Evolutionary conservation across 2,888 invertebrate genomes (phyloP).

Genomic region (Panopea generosa): DNA sequence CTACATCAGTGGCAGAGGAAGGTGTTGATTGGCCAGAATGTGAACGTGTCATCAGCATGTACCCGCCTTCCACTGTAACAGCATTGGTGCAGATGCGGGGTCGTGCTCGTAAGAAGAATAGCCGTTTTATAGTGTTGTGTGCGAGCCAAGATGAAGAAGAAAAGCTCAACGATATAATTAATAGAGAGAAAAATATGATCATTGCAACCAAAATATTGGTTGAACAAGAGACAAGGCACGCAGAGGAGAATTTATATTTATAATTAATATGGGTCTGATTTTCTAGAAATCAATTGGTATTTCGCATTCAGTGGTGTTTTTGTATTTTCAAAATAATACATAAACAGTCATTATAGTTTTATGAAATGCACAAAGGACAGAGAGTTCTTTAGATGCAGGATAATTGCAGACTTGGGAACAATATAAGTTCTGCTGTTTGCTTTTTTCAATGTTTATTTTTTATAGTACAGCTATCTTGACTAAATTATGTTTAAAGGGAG

Average conservation of each 20-base stretch:
- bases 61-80: slow-evolving; percentile 79
- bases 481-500: too few relatives aligned
- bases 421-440: too few relatives aligned
- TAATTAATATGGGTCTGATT: too few relatives aligned
- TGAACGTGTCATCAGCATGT: slow-evolving; percentile 79
- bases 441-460: too few relatives aligned
- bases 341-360: too few relatives aligned
- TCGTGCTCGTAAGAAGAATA: slow-evolving; percentile 76
- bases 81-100: slow-evolving; percentile 83
- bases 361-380: too few relatives aligned
- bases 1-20: slow-evolving; percentile 82
- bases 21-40: slow-evolving; percentile 81
- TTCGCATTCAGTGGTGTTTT: too few relatives aligned
- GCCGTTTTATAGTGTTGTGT: slow-evolving; percentile 80
- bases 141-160: slow-evolving; percentile 69
- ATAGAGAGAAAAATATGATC: slow-evolving; percentile 77
- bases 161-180: slow-evolving; percentile 70
- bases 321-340: too few relatives aligned
- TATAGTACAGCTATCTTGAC: too few relatives aligned
- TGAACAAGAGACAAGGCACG: neutral
- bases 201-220: slow-evolving; percentile 66
- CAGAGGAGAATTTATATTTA: neutral
- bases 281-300: too few relatives aligned
- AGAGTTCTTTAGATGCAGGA: too few relatives aligned
- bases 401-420: too few relatives aligned